A percentile compares a stretch with the other conserved stretches of the same genome.
phyloP scores from a whole-genome alignment of 37 sponge, comb jelly and placozoan species.

The Beroe forskalii region DNA sequence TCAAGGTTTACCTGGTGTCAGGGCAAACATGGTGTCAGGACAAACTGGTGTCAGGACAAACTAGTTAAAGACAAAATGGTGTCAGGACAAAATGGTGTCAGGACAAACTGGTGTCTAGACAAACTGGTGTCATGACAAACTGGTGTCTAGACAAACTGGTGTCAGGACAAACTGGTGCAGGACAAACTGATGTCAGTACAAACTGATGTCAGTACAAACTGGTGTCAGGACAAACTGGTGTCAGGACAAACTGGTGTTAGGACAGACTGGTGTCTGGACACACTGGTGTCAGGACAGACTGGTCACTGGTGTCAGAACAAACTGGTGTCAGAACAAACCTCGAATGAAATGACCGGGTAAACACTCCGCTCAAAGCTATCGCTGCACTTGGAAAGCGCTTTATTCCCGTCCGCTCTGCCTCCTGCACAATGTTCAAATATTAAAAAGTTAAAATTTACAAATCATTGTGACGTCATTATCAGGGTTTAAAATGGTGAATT shows the following conservation, averaged over 20 bases:
- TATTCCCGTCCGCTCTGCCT: not conserved
- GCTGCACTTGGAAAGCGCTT: not conserved
- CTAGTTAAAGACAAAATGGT: no score
- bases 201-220: not conserved
- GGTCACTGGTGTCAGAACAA: not conserved
- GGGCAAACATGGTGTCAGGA: no score
- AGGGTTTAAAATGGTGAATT: no score
- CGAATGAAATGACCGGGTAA: not conserved
- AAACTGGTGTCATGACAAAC: no score
- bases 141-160: not conserved
- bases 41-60: no score
- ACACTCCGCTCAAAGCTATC: not conserved
- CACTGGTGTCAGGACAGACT: not conserved
- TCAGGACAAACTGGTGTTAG: not conserved
- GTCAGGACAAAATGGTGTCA: no score
- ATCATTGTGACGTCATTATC: no score
- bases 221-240: not conserved
- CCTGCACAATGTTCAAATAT: no score
- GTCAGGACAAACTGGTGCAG: not conserved
- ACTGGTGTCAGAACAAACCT: not conserved
- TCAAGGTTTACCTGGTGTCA: no score
- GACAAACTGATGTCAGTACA: no score
- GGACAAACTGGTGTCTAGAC: no score
- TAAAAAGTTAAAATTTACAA: no score
- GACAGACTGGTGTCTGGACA: not conserved